Base-by-base conservation (phyloP, 2,797 vertebrate genomes). In the Glyptemys insculpta region DNA sequence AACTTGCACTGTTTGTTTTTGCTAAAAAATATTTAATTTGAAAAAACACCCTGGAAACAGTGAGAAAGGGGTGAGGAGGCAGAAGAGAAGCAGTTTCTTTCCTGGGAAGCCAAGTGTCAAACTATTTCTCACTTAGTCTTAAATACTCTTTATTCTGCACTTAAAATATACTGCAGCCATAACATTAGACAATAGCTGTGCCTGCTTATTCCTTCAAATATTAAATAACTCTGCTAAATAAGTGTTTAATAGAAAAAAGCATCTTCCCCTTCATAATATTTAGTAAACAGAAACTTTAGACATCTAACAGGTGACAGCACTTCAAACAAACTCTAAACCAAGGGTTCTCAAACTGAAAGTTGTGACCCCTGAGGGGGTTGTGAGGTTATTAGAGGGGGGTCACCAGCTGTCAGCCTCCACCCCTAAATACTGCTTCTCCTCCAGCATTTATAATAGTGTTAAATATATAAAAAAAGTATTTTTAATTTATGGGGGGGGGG, bases 61-160 rank as follows among this genome's bases (percentile, higher is more conserved):
- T 29, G 27, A 80, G 29, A 29, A n/a, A 7, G 0, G 3, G 1
- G 12, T 5, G 8, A 52, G 10, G 16, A 0, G 7, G 23, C 2
- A 62, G 8, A 5, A 31, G 72, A 85, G 37, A 89, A 88, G 8
- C 72, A 53, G 0, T 47, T 81, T 74, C 14, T 81, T 94, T 79
- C 49, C 41, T 87, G 29, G 31, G 41, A 25, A 54, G 54, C 54
- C 54, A 29, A 29, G 14, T 31, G 9, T 78, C 44, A 27, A 41
- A 10, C 44, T 78, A 31, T 31, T 78, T 78, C 44, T 31, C 27
- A 31, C 6, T 76, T 76, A 44, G 44, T 78, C 74, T 78, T 44
- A 47, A 27, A 16, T 49, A 29, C 49, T 8, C 44, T 31, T 47
- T 47, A 31, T 23, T 41, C 10, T 72, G 3, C 11, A 41, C n/a